Conservation (phyloP, 2,888 invertebrate genomes). For the Polyommatus iphigenia region DNA sequence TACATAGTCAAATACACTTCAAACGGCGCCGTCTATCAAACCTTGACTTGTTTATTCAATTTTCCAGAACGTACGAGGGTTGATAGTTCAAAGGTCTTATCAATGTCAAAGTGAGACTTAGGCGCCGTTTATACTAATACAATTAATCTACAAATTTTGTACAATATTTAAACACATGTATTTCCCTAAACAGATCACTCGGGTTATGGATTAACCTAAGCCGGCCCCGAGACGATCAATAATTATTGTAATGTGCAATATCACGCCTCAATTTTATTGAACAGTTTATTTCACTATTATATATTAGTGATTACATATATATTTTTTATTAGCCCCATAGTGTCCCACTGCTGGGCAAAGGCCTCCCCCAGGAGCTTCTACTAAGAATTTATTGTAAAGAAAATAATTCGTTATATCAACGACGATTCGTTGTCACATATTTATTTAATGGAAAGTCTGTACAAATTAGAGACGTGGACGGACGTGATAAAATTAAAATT, state of each 20-base stretch:
- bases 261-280: too few relatives aligned
- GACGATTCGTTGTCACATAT: constrained; percentile 11
- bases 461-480: constrained; percentile 15
- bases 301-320: not conserved
- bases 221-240: too few relatives aligned
- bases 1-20: constrained; percentile 17
- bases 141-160: constrained; percentile 4
- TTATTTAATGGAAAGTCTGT: constrained; percentile 7
- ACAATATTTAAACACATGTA: not conserved
- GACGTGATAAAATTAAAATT: constrained; percentile 25
- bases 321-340: too few relatives aligned
- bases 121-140: not conserved
- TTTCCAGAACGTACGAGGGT: constrained; percentile 11
- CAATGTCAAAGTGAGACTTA: not conserved
- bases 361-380: not conserved
- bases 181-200: too few relatives aligned
- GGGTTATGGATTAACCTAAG: too few relatives aligned
- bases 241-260: too few relatives aligned
- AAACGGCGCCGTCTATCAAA: not conserved
- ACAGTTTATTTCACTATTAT: too few relatives aligned
- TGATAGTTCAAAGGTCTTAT: constrained; percentile 17
- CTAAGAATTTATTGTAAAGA: not conserved
- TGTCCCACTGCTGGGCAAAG: too few relatives aligned
- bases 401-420: not conserved
- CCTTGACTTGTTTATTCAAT: constrained; percentile 10